Conservation (phyloP, 2,797 vertebrate species). For the Australoheros facetus region DNA sequence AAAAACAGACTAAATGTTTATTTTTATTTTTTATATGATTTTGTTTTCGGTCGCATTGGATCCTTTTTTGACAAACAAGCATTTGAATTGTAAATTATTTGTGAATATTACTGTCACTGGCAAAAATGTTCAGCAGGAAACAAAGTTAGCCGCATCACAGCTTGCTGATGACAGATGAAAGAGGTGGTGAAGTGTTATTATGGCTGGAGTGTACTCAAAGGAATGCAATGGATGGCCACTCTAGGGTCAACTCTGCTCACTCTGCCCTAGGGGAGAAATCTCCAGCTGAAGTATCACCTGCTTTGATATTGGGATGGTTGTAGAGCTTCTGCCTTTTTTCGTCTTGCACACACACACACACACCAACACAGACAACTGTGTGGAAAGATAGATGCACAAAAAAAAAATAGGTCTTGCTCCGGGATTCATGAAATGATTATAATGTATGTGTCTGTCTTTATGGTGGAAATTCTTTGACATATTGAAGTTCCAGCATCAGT, state of each 20-base stretch:
- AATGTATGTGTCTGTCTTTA: neutral
- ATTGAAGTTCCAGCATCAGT: conserved; percentile 10
- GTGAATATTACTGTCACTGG: conserved; percentile 21
- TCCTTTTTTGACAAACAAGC: neutral
- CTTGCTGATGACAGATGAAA: conserved; percentile 69
- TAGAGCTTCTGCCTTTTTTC: conserved; percentile 36
- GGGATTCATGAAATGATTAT: neutral
- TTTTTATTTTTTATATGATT: neutral
- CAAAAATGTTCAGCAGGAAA: conserved; percentile 41
- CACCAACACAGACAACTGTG: neutral
- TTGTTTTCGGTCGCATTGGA: neutral
- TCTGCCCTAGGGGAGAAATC: conserved; percentile 54
- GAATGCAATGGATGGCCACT: conserved; percentile 74
- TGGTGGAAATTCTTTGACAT: neutral
- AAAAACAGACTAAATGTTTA: conserved; percentile 1
- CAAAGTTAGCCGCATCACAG: conserved; percentile 53
- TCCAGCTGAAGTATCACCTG: conserved; percentile 69
- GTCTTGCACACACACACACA: neutral
- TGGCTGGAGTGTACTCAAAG: conserved; percentile 73
- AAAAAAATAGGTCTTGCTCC: neutral
- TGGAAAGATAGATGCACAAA: neutral
- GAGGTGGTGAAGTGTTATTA: conserved; percentile 72
- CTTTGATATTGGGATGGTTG: conserved; percentile 65
- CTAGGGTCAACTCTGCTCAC: conserved; percentile 69
- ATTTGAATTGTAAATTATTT: conserved; percentile 18